phyloP scores from a whole-genome alignment of 2,797 vertebrate species.

The Anomalospiza imberbis region DNA sequence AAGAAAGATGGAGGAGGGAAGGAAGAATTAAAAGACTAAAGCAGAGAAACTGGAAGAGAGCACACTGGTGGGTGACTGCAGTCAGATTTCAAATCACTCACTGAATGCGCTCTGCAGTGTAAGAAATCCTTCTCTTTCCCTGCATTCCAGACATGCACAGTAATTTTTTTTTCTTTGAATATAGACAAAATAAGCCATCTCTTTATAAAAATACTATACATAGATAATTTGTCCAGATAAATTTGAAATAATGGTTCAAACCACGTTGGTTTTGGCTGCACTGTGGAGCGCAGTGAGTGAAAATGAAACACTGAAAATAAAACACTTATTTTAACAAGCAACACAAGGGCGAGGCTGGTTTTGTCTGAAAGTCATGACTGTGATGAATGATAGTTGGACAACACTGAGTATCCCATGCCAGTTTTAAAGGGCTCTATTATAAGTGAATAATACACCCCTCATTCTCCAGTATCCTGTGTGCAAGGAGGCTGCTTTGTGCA shows the following conservation, averaged over 20 bases:
- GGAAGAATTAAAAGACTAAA: not conserved
- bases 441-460: not conserved
- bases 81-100: not conserved
- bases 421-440: not conserved
- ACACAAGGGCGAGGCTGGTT: not conserved
- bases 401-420: not conserved
- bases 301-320: not conserved
- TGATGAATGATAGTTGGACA: not conserved
- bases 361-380: not conserved
- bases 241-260: slow-evolving; percentile 3
- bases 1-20: not conserved
- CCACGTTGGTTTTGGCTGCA: not conserved
- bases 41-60: not conserved
- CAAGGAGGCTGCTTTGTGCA: not conserved
- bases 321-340: not conserved
- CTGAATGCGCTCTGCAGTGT: not conserved
- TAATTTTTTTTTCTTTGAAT: not conserved
- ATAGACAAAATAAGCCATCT: not conserved
- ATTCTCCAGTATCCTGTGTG: not conserved
- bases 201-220: not conserved
- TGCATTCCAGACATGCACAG: not conserved
- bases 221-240: not conserved
- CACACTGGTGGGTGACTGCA: not conserved
- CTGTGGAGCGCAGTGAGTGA: not conserved
- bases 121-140: not conserved